Evolutionary conservation across 2,797 vertebrate species (phyloP), one percentile per base, ranked within the genome.

Genomic region (Rhinoraja longicauda): DNA sequence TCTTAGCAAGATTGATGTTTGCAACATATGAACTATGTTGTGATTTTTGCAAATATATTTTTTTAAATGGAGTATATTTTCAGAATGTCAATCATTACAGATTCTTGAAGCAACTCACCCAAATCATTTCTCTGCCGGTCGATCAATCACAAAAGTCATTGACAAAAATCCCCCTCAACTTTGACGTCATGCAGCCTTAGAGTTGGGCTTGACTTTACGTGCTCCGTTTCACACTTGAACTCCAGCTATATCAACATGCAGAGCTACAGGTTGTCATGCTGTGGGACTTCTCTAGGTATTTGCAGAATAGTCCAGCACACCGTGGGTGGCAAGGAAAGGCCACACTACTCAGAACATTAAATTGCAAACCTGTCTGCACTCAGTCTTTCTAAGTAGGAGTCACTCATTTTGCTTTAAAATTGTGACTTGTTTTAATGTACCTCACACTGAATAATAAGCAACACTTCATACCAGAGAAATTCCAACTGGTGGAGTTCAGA

Each of bases 281-380:
- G 70, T 3, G 64, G 53, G 90, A 53, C 70, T 45, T 53, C 39
- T 92, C 70, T 75, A 17, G 90, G 10, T 92, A 75, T 73, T 70
- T 73, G 36, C 90, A 75, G 90, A 92, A 92, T 36, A 73, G 90
- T 53, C 67, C 67, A 92, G 70, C 39, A 73, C 90, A 73, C 36
- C 17, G 70, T 92, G 5, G 90, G 70, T 92, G 90, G 90, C 92
- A 21, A 45, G 32, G 45, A 73, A 88, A 78, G 26, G 70, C 90
- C 90, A 75, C 12, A 53, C 39, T 53, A 2, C 39, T 92, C 53
- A 24, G 67, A 73, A 92, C 84, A 64, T 19, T 88, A 8, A 88
- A 67, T 36, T 88, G 59, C 15, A 88, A 62, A 88, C 84, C 84
- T 67, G 84, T 88, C 84, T 19, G 64, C 84, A 67, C 84, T 88